These are phyloP conservation scores for Acrocephalus arundinaceus DNA, from an alignment of 2,113 vertebrate genomes.

Conservation along the genomic window DNA sequence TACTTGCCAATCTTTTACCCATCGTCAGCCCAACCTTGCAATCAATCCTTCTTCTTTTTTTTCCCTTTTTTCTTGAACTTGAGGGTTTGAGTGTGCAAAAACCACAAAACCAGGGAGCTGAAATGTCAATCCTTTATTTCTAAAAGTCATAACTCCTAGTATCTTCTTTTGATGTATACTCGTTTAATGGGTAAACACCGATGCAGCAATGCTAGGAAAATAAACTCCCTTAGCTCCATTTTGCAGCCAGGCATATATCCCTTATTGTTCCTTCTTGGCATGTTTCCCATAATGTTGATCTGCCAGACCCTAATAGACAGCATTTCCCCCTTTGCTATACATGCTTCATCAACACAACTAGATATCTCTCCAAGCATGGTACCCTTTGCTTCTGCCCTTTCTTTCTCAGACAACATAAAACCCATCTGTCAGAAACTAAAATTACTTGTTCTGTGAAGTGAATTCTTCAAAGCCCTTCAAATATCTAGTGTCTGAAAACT, in stretches of 20 bases:
- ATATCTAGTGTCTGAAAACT: conserved; percentile 59
- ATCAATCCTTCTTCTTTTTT: not conserved
- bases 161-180: conserved; percentile 5
- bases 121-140: conserved; percentile 16
- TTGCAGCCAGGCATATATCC: conserved; percentile 14
- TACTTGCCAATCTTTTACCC: not conserved
- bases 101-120: not conserved
- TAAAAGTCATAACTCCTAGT: conserved; percentile 13
- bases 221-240: conserved; percentile 57
- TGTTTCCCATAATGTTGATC: conserved; percentile 21
- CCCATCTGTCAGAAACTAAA: conserved; percentile 67
- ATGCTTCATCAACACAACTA: conserved; percentile 28
- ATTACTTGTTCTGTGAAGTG: conserved; percentile 72
- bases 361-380: conserved; percentile 36
- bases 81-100: not conserved
- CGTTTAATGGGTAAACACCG: conserved; percentile 55
- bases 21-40: not conserved
- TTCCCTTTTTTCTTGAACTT: not conserved
- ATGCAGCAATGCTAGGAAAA: conserved; percentile 56
- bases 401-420: conserved; percentile 53
- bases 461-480: conserved; percentile 69
- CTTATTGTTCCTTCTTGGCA: conserved; percentile 42
- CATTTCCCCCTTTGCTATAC: not conserved
- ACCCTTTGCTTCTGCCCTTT: conserved; percentile 61
- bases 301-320: not conserved